Evolutionary conservation across 2,113 vertebrate genomes (phyloP).

Genomic region (Indicator maculatus): DNA sequence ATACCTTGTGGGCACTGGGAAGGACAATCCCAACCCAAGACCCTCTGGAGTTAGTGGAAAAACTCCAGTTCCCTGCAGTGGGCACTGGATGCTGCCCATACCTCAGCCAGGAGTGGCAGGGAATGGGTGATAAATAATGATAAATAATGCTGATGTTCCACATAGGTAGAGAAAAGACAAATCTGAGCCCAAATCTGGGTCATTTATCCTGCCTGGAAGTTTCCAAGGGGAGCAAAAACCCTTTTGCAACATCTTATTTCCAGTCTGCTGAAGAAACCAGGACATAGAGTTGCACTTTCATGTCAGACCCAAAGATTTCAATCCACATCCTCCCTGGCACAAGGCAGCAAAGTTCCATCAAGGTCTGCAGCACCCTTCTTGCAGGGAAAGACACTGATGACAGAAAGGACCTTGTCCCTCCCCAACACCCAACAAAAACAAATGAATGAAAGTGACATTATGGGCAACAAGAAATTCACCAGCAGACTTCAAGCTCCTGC

Average conservation of each 20-base stretch:
- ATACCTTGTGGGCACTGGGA: conserved; percentile 37
- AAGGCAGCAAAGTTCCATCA: background rate
- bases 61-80: conserved; percentile 39
- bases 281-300: background rate
- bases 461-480: background rate
- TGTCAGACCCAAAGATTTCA: background rate
- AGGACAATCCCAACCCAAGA: conserved; percentile 24
- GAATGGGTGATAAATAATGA: background rate
- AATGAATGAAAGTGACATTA: background rate
- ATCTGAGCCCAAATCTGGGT: background rate
- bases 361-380: background rate
- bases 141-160: background rate
- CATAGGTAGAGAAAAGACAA: background rate
- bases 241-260: background rate
- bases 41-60: conserved; percentile 17
- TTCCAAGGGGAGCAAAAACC: background rate
- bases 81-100: conserved; percentile 38
- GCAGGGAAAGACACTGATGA: background rate
- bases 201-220: background rate
- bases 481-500: background rate
- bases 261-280: background rate
- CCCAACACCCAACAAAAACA: background rate
- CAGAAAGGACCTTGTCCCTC: background rate
- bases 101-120: background rate
- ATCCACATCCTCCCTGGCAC: background rate